A percentile compares a stretch with the other conserved stretches of the same genome.
phyloP scores from a whole-genome alignment of 2,797 vertebrate species.

The Xerus rutilus region DNA sequence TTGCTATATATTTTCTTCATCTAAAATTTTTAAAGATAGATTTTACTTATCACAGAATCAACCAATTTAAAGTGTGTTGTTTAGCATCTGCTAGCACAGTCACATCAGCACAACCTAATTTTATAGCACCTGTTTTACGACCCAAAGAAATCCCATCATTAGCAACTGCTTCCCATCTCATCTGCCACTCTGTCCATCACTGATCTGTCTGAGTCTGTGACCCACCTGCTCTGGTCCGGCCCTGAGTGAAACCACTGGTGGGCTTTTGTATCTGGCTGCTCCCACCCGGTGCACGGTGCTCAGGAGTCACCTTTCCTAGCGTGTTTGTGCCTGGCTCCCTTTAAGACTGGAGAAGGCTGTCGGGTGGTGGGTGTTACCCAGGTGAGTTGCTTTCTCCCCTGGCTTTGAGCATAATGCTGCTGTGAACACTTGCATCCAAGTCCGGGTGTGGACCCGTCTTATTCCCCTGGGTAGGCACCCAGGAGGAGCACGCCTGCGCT shows the following conservation, averaged over 20 bases:
- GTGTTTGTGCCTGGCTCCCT: no score
- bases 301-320: background rate
- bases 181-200: background rate
- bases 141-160: background rate
- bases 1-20: background rate
- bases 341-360: no score
- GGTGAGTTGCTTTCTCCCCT: accelerated
- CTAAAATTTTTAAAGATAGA: background rate
- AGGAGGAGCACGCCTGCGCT: background rate
- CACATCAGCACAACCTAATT: background rate
- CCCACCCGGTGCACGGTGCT: no score
- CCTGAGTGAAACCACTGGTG: background rate
- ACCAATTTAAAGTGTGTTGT: background rate
- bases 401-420: background rate
- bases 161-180: no score
- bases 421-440: background rate
- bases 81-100: background rate
- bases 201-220: background rate
- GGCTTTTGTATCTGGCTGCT: background rate
- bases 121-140: background rate
- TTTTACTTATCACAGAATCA: background rate
- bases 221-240: background rate
- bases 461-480: background rate
- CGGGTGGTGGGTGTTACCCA: background rate
- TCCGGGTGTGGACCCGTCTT: background rate